phyloP scores from a whole-genome alignment of 2,113 vertebrate species.

The Rhinolophus ferrumequinum region DNA sequence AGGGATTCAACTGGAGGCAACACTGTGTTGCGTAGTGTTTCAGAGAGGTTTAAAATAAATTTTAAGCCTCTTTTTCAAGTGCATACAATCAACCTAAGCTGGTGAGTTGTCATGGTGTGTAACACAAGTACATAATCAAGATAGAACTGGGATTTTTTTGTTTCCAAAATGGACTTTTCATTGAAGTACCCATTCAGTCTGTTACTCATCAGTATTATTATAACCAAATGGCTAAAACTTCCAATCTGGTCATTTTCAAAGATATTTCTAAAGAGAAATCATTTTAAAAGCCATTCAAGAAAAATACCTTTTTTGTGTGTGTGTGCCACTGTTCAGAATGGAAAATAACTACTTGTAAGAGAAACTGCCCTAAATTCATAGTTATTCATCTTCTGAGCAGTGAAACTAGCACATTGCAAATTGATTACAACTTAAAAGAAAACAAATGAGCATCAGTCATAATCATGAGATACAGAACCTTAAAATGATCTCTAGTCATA shows the following conservation, averaged over 20 bases:
- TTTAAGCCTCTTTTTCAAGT: constrained; percentile 17
- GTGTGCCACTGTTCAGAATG: background rate
- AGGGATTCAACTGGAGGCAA: background rate
- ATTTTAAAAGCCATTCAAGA: constrained; percentile 44
- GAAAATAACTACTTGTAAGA: constrained; percentile 15
- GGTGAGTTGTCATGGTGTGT: background rate
- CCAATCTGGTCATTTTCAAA: constrained; percentile 59
- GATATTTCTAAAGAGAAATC: constrained; percentile 44
- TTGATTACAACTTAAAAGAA: constrained; percentile 41
- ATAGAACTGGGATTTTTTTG: background rate
- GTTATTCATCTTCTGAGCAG: background rate
- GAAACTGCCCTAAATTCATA: constrained; percentile 22
- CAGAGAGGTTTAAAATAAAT: background rate
- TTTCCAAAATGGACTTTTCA: constrained; percentile 40
- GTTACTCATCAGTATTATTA: constrained; percentile 52
- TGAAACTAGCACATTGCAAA: constrained; percentile 8
- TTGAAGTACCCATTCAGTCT: constrained; percentile 29
- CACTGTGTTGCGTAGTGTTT: background rate
- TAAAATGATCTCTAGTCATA: constrained; percentile 17
- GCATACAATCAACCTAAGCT: background rate
- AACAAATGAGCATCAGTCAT: background rate
- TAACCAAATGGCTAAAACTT: constrained; percentile 51
- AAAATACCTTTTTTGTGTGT: background rate
- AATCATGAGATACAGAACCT: background rate
- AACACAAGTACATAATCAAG: constrained; percentile 46